A percentile compares a stretch with the other conserved stretches of the same genome.
Evolutionary conservation across 2,888 invertebrate genomes (phyloP).

Genomic region (Tineola bisselliella): DNA sequence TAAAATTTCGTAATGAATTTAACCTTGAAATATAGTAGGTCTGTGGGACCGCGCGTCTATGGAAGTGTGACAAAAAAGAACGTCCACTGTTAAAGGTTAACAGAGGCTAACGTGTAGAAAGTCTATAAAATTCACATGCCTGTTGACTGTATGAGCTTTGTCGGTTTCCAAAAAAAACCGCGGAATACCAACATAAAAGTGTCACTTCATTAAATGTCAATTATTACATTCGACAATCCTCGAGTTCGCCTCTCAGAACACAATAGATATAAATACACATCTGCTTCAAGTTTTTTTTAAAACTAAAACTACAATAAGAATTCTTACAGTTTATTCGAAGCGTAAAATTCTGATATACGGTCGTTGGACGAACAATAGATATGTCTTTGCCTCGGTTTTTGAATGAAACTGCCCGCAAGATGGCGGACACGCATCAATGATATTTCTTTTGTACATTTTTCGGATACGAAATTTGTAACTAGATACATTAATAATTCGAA

Average conservation of each 20-base stretch:
- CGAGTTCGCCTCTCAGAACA: conserved; percentile 35
- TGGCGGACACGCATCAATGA: not conserved
- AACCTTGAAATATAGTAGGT: no score
- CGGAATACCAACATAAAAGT: conserved; percentile 15
- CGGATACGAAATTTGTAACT: not conserved
- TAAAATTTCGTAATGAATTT: no score
- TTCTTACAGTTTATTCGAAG: conserved; percentile 30
- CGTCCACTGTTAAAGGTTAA: no score
- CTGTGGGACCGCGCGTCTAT: no score
- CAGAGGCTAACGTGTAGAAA: not conserved
- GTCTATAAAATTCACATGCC: not conserved
- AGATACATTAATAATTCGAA: not conserved
- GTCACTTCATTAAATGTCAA: conserved; percentile 58
- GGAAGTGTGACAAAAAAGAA: no score
- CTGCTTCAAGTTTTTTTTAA: conserved; percentile 33
- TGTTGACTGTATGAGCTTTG: not conserved
- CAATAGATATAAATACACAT: conserved; percentile 43
- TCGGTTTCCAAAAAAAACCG: not conserved
- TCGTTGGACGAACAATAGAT: conserved; percentile 25
- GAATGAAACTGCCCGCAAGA: not conserved
- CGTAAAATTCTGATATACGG: conserved; percentile 47
- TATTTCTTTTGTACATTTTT: not conserved
- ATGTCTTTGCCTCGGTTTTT: not conserved
- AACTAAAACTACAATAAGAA: conserved; percentile 19
- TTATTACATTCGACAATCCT: conserved; percentile 37